A percentile compares a stretch with the other conserved stretches of the same genome.
Conservation (phyloP, 2,797 vertebrate genomes). For the Pempheris klunzingeri region DNA sequence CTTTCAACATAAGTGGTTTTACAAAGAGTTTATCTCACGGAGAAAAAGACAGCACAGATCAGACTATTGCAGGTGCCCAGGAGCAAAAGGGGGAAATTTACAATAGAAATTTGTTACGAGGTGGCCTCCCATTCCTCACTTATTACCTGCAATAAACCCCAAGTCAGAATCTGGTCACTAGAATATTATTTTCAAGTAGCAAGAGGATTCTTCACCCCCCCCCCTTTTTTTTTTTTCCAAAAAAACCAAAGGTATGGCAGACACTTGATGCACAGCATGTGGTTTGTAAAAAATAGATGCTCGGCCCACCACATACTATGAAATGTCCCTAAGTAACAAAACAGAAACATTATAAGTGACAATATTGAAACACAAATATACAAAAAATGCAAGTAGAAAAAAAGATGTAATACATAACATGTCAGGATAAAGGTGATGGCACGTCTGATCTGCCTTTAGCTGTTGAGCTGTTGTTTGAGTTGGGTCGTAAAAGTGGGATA, state of each 20-base stretch:
- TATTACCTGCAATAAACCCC: not conserved
- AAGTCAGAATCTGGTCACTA: not conserved
- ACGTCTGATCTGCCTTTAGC: too few species aligned
- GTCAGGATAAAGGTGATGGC: too few species aligned
- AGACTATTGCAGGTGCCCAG: not conserved
- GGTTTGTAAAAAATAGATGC: not conserved
- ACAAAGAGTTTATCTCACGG: constrained; percentile 23
- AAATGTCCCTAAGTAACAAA: too few species aligned
- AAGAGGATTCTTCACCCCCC: too few species aligned
- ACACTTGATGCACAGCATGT: constrained; percentile 4
- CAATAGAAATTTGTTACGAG: not conserved
- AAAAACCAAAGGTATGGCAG: not conserved
- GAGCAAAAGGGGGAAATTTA: constrained; percentile 6
- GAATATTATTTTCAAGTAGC: not conserved
- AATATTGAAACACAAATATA: too few species aligned
- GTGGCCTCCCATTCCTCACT: constrained; percentile 21
- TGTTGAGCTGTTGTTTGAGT: too few species aligned
- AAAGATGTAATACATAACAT: too few species aligned
- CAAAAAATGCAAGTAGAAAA: too few species aligned
- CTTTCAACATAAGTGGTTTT: constrained; percentile 14
- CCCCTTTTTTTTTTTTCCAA: not conserved
- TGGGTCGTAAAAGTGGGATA: too few species aligned
- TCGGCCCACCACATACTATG: too few species aligned
- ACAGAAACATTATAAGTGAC: too few species aligned
- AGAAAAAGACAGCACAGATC: constrained; percentile 6